Evolutionary conservation across 2,113 vertebrate species (phyloP).

Genomic region (Ammodytes dubius): DNA sequence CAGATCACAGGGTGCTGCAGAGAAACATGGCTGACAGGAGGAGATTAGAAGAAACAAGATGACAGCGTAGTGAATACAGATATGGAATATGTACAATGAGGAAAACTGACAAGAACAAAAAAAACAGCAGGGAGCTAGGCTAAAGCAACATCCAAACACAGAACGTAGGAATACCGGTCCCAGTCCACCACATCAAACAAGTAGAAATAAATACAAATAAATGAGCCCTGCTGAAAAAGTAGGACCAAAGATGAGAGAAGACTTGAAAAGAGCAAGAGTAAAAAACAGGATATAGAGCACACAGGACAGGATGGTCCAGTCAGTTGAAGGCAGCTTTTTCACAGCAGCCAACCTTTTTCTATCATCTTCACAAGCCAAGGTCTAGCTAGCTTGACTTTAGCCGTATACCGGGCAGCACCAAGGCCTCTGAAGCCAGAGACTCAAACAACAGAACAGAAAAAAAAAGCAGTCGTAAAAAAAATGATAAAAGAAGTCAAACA

Average conservation of each 20-base stretch:
- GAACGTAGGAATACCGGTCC: slow-evolving; percentile 19
- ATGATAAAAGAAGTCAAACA: slow-evolving; percentile 69
- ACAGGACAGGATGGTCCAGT: slow-evolving; percentile 5
- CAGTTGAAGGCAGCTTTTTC: not conserved
- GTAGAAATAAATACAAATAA: not conserved
- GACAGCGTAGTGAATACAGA: slow-evolving; percentile 35
- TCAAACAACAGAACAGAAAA: slow-evolving; percentile 23
- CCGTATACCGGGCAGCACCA: not conserved
- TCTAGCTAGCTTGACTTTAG: slow-evolving; percentile 4
- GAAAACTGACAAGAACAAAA: slow-evolving; percentile 32
- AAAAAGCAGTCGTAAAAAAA: not conserved
- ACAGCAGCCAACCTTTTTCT: not conserved
- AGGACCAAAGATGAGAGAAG: not conserved
- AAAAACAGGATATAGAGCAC: not conserved
- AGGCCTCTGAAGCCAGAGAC: slow-evolving; percentile 49
- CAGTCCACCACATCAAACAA: too few relatives aligned
- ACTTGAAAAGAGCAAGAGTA: not conserved
- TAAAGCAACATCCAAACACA: not conserved
- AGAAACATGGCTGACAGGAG: slow-evolving; percentile 12
- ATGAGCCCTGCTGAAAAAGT: not conserved
- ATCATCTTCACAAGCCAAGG: not conserved
- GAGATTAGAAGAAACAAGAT: slow-evolving; percentile 54
- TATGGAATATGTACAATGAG: slow-evolving; percentile 57
- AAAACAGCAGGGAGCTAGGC: slow-evolving; percentile 53
- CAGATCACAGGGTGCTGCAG: slow-evolving; percentile 28